Evolutionary conservation across 2,797 vertebrate genomes (phyloP), one percentile per base, ranked within the genome.

Genomic region (Cuculus canorus): DNA sequence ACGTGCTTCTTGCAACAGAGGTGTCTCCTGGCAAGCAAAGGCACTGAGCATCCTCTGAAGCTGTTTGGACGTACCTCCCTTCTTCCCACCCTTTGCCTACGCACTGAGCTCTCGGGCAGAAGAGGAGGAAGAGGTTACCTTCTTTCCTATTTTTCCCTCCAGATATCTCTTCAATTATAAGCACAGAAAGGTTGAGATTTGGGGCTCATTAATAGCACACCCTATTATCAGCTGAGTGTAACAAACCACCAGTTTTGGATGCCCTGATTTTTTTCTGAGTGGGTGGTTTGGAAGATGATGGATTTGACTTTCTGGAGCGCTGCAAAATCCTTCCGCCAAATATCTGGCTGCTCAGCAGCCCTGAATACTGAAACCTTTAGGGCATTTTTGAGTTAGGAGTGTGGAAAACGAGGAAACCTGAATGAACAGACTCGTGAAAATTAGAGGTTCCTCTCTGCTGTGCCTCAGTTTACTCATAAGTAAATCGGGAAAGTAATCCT

Each of bases 401-500:
- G 96, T 92, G 93, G 93, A 97, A 95, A 94, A 95, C 0, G 37
- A 96, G 81, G 94, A 93, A 88, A 64, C 57, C 50, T 83, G 90
- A 96, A 95, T 90, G 96, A 95, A 80, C 61, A 92, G 82, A 96
- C 94, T 95, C 84, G 86, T 96, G 78, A 96, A 94, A 95, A 97
- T 96, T 95, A 95, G 90, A 95, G 96, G 93, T 96, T 96, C 94
- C 57, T 59, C 86, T 94, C 71, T 72, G 81, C 93, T 16, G 13
- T 95, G 90, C 93, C 95, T 97, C 92, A 95, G 95, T 96, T 97
- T 97, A 94, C 94, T 97, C 95, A 92, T 94, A 95, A 89, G 94
- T 65, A 96, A 95, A 94, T 96, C 65, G 94, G 82, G 86, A 91
- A 85, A 92, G 65, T 43, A 95, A 78, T 93, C 95, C 86, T 75